These are phyloP conservation scores for Romanogobio albipinnatus DNA, from an alignment of 2,113 vertebrate genomes.

Conservation along the genomic window DNA sequence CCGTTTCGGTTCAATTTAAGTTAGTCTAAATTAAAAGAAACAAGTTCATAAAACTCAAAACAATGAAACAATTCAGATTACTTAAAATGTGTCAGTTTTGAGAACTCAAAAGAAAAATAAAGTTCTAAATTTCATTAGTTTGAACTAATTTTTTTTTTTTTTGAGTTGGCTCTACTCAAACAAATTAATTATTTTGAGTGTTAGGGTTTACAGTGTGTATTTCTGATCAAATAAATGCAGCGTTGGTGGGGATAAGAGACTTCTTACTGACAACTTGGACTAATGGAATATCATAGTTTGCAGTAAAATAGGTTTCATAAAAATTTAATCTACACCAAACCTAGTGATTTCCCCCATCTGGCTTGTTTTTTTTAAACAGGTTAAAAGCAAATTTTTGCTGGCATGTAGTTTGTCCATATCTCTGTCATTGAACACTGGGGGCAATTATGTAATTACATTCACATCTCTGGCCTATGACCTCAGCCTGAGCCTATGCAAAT, in stretches of 20 bases:
- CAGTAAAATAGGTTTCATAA: not conserved
- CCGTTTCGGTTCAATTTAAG: too few species aligned
- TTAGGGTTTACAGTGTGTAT: not conserved
- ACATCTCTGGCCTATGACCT: slow-evolving; percentile 35
- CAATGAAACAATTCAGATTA: too few species aligned
- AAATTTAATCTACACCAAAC: not conserved
- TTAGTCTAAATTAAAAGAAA: too few species aligned
- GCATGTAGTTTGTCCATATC: slow-evolving; percentile 6
- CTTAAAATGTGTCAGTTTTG: too few species aligned
- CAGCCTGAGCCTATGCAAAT: slow-evolving; percentile 37
- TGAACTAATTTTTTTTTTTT: too few species aligned
- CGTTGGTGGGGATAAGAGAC: not conserved
- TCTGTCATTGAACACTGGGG: slow-evolving; percentile 38
- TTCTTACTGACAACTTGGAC: not conserved
- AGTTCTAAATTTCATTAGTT: too few species aligned
- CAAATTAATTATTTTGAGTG: too few species aligned
- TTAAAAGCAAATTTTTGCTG: not conserved
- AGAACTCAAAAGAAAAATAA: too few species aligned
- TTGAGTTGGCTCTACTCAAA: too few species aligned
- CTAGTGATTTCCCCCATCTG: not conserved
- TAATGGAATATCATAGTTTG: not conserved
- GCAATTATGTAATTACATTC: slow-evolving; percentile 55
- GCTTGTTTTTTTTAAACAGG: not conserved
- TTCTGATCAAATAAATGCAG: not conserved
- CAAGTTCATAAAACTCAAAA: too few species aligned